These are phyloP conservation scores for Sarcophaga subvicina DNA, from an alignment of 2,888 invertebrate species.

Conservation along the genomic window DNA sequence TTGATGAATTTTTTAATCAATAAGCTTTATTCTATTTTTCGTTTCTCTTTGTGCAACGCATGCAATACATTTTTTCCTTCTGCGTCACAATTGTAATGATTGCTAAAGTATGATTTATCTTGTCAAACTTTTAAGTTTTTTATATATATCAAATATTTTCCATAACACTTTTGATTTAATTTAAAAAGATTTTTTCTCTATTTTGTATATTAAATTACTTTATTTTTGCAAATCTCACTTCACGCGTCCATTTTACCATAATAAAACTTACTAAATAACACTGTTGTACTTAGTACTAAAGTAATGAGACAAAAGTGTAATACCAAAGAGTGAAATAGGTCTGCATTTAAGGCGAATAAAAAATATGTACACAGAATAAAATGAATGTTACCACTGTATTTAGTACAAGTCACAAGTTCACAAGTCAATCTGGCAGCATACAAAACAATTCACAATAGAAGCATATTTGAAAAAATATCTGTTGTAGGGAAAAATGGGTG, in stretches of 20 bases:
- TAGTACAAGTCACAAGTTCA: not conserved
- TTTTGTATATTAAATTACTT: slow-evolving; percentile 49
- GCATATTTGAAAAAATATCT: too few species aligned
- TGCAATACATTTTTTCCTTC: slow-evolving; percentile 64
- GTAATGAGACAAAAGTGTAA: slow-evolving; percentile 23
- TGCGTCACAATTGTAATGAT: slow-evolving; percentile 60
- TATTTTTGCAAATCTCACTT: slow-evolving; percentile 67
- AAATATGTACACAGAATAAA: not conserved
- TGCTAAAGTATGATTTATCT: slow-evolving; percentile 27
- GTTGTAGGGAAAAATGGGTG: too few species aligned
- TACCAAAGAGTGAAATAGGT: slow-evolving; percentile 19
- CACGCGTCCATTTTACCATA: slow-evolving; percentile 68
- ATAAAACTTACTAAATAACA: slow-evolving; percentile 63
- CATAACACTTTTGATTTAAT: slow-evolving; percentile 46
- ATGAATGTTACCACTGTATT: not conserved
- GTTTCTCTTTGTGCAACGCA: slow-evolving; percentile 66
- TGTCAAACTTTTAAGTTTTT: not conserved
- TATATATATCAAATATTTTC: not conserved
- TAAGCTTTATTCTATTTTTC: slow-evolving; percentile 53
- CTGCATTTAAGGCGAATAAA: slow-evolving; percentile 21
- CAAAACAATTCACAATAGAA: too few species aligned
- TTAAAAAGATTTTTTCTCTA: slow-evolving; percentile 41
- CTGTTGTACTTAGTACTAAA: slow-evolving; percentile 38
- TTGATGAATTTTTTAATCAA: slow-evolving; percentile 4
- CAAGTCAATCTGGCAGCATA: too few species aligned